These are phyloP conservation scores for Cenopis cana DNA, from an alignment of 2,888 invertebrate genomes.

Conservation along the genomic window DNA sequence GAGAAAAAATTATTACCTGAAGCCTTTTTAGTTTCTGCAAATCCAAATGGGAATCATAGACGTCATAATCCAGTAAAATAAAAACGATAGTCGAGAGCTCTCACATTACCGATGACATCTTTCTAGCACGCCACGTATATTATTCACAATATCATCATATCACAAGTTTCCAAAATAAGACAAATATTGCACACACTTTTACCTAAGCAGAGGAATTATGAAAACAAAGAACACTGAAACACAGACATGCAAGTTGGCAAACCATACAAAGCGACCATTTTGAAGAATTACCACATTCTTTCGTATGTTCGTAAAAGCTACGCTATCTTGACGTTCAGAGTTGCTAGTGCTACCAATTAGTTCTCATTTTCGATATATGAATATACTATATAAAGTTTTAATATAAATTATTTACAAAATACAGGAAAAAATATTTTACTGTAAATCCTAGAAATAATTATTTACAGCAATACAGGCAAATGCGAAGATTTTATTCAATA, in stretches of 20 bases:
- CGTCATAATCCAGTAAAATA: slow-evolving; percentile 78
- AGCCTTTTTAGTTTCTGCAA: slow-evolving; percentile 66
- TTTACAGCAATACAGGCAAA: too few species aligned
- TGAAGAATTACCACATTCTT: slow-evolving; percentile 90
- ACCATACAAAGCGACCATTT: slow-evolving; percentile 89
- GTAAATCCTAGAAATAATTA: background rate
- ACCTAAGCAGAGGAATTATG: slow-evolving; percentile 64
- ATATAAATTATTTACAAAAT: background rate
- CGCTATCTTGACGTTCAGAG: slow-evolving; percentile 61
- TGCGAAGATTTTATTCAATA: too few species aligned
- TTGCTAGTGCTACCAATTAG: slow-evolving; percentile 38
- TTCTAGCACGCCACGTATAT: slow-evolving; percentile 67
- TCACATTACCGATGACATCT: slow-evolving; percentile 85
- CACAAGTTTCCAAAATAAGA: slow-evolving; percentile 57
- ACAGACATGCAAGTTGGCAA: slow-evolving; percentile 86
- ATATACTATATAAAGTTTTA: background rate
- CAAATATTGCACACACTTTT: slow-evolving; percentile 58
- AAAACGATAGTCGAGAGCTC: slow-evolving; percentile 76
- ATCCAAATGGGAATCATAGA: slow-evolving; percentile 68
- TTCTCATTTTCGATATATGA: slow-evolving; percentile 12
- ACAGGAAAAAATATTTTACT: background rate
- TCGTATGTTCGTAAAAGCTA: slow-evolving; percentile 75
- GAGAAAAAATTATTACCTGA: slow-evolving; percentile 64
- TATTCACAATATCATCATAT: slow-evolving; percentile 56
- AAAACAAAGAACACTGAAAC: slow-evolving; percentile 84